Conservation (phyloP, 1,140 invertebrate genomes). For the Caenorhabditis latens region DNA sequence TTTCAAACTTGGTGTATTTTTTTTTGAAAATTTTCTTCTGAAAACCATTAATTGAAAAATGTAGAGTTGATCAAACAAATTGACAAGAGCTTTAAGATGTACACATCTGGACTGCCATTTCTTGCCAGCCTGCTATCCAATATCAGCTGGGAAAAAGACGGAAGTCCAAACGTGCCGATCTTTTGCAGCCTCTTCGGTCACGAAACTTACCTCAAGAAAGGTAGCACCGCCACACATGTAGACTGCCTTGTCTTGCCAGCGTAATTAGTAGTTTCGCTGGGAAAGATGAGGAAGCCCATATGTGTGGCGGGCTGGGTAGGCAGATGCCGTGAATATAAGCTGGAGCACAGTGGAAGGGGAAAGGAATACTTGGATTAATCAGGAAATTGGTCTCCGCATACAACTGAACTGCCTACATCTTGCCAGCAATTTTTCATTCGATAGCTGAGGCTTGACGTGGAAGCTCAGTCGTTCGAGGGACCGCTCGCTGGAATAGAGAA, state of each 20-base stretch:
- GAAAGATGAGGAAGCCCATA: constrained; percentile 28
- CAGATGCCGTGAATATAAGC: not conserved
- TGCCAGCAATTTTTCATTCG: constrained; percentile 10
- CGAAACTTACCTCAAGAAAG: constrained; percentile 9
- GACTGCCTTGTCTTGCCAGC: constrained; percentile 44
- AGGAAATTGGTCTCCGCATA: constrained; percentile 42
- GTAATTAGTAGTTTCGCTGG: not conserved
- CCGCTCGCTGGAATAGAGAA: constrained; percentile 9
- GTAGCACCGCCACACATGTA: not conserved
- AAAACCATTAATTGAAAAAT: not conserved
- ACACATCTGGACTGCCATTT: constrained; percentile 44
- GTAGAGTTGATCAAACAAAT: constrained; percentile 56
- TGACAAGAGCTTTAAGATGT: constrained; percentile 62
- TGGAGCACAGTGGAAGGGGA: not conserved
- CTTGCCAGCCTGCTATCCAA: constrained; percentile 1
- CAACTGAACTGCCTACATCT: constrained; percentile 54
- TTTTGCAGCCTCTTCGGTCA: not conserved
- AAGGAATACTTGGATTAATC: constrained; percentile 25
- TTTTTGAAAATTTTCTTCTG: no score
- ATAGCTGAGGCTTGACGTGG: constrained; percentile 40
- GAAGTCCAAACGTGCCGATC: constrained; percentile 24
- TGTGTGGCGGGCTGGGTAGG: not conserved
- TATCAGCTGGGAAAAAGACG: constrained; percentile 20
- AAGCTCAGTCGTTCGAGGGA: constrained; percentile 26
- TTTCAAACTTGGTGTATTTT: no score